These are phyloP conservation scores for Oedothorax gibbosus DNA, from an alignment of 1,140 invertebrate species.

Conservation along the genomic window DNA sequence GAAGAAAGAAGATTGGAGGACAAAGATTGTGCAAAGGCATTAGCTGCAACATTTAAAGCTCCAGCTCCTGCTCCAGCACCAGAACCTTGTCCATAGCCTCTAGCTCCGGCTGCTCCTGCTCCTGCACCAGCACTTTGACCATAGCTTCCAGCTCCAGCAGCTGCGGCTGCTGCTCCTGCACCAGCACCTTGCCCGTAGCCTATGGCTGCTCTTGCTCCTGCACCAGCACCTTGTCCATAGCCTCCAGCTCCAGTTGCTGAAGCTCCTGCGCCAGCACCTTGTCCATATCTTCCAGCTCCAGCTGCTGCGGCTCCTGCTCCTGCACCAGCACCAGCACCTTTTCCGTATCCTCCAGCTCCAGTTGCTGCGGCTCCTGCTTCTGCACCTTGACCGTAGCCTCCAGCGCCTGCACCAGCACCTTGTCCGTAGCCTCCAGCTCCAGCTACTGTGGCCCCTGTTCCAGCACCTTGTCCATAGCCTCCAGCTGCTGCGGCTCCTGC, in stretches of 20 bases:
- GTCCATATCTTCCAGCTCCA: not conserved
- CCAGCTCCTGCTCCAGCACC: not conserved
- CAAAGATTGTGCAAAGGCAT: not conserved
- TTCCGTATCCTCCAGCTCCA: too few species aligned
- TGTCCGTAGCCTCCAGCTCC: not conserved
- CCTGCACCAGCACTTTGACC: not conserved
- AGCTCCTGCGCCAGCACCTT: not conserved
- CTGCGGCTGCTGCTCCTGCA: not conserved
- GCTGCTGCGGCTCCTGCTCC: too few species aligned
- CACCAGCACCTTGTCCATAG: not conserved
- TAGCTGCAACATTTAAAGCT: not conserved
- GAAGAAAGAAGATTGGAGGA: not conserved
- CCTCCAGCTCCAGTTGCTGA: not conserved
- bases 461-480: too few species aligned
- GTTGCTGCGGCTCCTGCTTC: not conserved
- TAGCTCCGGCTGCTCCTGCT: not conserved
- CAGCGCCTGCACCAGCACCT: not conserved
- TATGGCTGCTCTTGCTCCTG: too few species aligned
- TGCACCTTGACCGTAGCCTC: too few species aligned
- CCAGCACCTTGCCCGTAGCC: not conserved
- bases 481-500: too few species aligned
- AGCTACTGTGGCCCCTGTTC: too few species aligned
- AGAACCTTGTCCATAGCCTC: not conserved
- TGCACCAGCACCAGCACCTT: not conserved
- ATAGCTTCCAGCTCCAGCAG: not conserved